A percentile compares a stretch with the other conserved stretches of the same genome.
Evolutionary conservation across 2,888 invertebrate genomes (phyloP).

Genomic region (Latrodectus elegans): DNA sequence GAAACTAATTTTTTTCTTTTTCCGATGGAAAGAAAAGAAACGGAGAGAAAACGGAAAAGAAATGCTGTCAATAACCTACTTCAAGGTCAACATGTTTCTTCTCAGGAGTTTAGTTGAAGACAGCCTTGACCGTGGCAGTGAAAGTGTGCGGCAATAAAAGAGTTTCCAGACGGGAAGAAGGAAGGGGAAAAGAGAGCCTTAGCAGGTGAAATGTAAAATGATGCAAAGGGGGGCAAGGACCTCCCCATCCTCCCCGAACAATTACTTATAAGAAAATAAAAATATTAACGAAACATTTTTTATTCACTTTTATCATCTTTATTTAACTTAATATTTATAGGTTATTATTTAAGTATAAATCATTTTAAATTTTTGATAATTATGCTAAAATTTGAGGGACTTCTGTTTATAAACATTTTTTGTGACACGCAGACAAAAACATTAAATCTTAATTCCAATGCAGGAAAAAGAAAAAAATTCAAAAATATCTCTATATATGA

Average conservation of each 20-base stretch:
- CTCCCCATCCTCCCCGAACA: neutral
- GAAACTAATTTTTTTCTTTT: neutral
- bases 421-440: too few species aligned
- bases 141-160: constrained; percentile 56
- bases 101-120: constrained; percentile 4
- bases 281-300: too few species aligned
- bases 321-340: too few species aligned
- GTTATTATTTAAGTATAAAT: too few species aligned
- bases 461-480: too few species aligned
- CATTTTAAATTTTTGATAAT: too few species aligned
- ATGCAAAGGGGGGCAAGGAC: constrained; percentile 7
- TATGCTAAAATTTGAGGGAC: too few species aligned
- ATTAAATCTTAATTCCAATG: too few species aligned
- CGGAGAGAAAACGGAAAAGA: constrained; percentile 39
- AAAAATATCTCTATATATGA: too few species aligned
- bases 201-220: constrained; percentile 50
- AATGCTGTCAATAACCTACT: constrained; percentile 63
- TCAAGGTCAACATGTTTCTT: constrained; percentile 58
- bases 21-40: constrained; percentile 16
- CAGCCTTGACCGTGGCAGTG: constrained; percentile 68
- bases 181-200: constrained; percentile 12
- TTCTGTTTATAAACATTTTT: too few species aligned
- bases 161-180: constrained; percentile 32
- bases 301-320: too few species aligned
- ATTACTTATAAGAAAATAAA: too few species aligned